Conservation (phyloP, 2,113 vertebrate genomes). For the Phalacrocorax carbo region DNA sequence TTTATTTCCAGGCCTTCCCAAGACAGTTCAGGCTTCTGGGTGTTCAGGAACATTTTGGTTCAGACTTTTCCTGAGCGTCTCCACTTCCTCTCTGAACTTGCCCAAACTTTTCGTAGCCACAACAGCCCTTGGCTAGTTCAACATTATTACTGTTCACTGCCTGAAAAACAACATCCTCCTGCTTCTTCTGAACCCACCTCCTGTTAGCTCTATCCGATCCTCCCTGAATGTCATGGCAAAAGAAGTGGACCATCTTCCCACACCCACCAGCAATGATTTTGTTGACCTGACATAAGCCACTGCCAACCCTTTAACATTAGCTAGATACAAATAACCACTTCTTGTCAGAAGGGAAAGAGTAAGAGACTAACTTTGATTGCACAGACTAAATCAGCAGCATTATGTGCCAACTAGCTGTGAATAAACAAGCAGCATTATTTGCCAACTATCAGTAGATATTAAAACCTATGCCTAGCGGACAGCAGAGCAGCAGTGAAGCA, state of each 20-base stretch:
- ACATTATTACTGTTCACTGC: neutral
- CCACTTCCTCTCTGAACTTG: neutral
- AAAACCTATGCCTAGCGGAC: neutral
- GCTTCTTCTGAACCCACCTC: neutral
- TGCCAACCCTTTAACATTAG: neutral
- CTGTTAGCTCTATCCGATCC: neutral
- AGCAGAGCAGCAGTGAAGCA: neutral
- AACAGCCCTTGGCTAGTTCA: neutral
- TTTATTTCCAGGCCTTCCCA: neutral
- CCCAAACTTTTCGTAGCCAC: neutral
- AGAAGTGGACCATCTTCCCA: neutral
- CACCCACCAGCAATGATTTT: neutral
- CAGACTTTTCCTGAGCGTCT: neutral
- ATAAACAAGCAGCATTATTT: neutral
- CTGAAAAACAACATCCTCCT: neutral
- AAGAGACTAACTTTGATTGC: neutral
- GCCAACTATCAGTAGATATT: neutral
- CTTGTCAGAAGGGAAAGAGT: neutral
- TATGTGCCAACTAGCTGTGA: neutral
- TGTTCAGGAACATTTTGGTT: neutral
- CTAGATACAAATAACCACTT: neutral
- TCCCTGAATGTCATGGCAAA: neutral
- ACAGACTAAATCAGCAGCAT: neutral
- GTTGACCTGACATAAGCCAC: neutral
- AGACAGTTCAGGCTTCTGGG: neutral